These are phyloP conservation scores for Abscondita cerata DNA, from an alignment of 2,888 invertebrate genomes.

Conservation along the genomic window DNA sequence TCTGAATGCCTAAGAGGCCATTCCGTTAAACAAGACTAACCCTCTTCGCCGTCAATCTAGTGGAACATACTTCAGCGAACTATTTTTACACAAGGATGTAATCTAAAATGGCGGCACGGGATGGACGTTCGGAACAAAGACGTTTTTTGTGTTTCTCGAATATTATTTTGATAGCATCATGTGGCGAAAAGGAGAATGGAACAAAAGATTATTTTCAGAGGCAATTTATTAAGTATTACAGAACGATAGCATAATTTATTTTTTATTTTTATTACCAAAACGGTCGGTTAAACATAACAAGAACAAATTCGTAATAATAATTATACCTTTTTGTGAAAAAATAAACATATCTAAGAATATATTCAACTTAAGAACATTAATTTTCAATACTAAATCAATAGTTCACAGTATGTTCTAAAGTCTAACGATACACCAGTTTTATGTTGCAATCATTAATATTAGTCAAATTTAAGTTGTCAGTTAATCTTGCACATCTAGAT, in stretches of 20 bases:
- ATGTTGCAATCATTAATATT: conserved; percentile 9
- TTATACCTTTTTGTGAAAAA: no score
- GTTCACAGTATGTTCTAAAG: conserved; percentile 9
- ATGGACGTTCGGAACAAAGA: conserved; percentile 48
- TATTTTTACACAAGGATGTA: conserved; percentile 57
- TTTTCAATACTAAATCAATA: conserved; percentile 8
- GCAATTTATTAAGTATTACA: conserved; percentile 39
- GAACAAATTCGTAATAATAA: no score
- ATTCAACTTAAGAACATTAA: conserved; percentile 4
- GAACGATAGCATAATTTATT: conserved; percentile 27
- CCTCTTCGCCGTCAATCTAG: conserved; percentile 55
- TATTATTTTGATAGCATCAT: conserved; percentile 41
- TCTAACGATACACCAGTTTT: conserved; percentile 5
- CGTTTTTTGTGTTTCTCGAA: conserved; percentile 48
- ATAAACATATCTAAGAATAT: no score
- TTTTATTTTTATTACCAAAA: conserved; percentile 8
- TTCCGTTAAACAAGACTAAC: conserved; percentile 49
- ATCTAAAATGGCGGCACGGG: conserved; percentile 56
- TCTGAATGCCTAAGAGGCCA: conserved; percentile 45
- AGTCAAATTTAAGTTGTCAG: conserved; percentile 13
- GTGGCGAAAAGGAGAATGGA: conserved; percentile 38
- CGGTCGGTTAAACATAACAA: conserved; percentile 2
- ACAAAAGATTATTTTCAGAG: conserved; percentile 41
- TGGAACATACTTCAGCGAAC: conserved; percentile 58
- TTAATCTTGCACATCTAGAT: conserved; percentile 10